Evolutionary conservation across 2,888 invertebrate genomes (phyloP).

Genomic region (Orthosia gothica): DNA sequence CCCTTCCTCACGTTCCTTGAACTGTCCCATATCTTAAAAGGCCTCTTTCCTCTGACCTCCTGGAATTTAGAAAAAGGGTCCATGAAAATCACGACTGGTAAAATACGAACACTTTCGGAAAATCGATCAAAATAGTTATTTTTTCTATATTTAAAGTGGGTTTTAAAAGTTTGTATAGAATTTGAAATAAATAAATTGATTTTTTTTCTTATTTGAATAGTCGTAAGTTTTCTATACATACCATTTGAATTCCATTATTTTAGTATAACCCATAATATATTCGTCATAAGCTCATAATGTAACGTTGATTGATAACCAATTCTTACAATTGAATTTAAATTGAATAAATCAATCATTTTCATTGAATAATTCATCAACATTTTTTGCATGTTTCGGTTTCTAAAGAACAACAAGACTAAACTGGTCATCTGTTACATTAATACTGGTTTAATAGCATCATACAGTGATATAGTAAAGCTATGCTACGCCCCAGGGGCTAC

Average conservation of each 20-base stretch:
- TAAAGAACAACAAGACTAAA: conserved; percentile 38
- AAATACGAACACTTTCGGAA: not conserved
- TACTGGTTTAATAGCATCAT: conserved; percentile 52
- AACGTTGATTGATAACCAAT: conserved; percentile 15
- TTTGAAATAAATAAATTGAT: not conserved
- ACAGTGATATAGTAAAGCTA: conserved; percentile 52
- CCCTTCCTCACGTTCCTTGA: conserved; percentile 98
- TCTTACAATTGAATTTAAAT: conserved; percentile 26
- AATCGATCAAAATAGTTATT: no score
- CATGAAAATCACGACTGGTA: conserved; percentile 27
- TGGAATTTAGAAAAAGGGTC: conserved; percentile 84
- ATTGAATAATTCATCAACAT: conserved; percentile 8
- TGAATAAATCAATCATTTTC: conserved; percentile 26
- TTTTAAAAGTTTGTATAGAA: not conserved
- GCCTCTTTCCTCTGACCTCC: conserved; percentile 99
- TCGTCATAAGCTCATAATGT: conserved; percentile 36
- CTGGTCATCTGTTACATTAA: conserved; percentile 45
- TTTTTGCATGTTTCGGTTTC: conserved; percentile 4
- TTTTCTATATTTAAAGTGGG: not conserved
- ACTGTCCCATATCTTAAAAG: conserved; percentile 99
- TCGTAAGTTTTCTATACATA: conserved; percentile 50
- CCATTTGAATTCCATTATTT: conserved; percentile 63
- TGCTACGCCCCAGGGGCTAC: conserved; percentile 73
- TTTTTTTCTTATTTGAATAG: not conserved
- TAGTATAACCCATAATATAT: conserved; percentile 54